Percentiles rank a stretch among this genome's conserved stretches.
Conservation (phyloP, 2,888 invertebrate genomes). For the Leptothorax acervorum region DNA sequence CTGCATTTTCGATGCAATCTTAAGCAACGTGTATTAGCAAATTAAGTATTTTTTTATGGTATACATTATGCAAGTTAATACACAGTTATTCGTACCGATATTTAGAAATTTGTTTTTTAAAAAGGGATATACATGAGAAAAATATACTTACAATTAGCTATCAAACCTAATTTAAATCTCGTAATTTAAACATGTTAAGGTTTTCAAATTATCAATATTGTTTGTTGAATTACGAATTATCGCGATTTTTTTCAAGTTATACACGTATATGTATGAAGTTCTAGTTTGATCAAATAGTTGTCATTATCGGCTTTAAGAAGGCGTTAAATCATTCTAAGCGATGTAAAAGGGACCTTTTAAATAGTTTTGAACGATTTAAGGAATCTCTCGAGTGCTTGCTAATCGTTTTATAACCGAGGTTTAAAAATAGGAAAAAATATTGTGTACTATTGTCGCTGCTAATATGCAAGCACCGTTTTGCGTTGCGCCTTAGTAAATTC, state of each 20-base stretch:
- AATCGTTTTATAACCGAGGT: neutral
- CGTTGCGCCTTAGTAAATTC: constrained; percentile 59
- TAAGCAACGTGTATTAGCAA: constrained; percentile 1
- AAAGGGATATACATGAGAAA: neutral
- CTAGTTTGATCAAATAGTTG: neutral
- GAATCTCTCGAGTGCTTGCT: neutral
- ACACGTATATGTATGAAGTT: neutral
- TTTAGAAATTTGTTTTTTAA: neutral
- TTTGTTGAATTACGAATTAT: neutral
- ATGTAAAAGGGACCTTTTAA: neutral
- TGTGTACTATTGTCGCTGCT: constrained; percentile 12
- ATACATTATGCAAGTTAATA: neutral
- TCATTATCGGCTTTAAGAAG: neutral
- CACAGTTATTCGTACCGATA: neutral
- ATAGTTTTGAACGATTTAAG: neutral
- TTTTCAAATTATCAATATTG: neutral
- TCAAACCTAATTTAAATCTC: neutral
- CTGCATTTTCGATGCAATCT: neutral
- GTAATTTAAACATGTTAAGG: neutral
- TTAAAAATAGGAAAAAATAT: constrained; percentile 14
- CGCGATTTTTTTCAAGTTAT: neutral
- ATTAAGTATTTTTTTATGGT: neutral
- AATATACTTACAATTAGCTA: neutral
- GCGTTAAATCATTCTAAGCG: neutral
- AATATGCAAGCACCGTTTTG: constrained; percentile 24